Base-by-base conservation (phyloP, 2,113 vertebrate species). In the Pampusana beccarii region DNA sequence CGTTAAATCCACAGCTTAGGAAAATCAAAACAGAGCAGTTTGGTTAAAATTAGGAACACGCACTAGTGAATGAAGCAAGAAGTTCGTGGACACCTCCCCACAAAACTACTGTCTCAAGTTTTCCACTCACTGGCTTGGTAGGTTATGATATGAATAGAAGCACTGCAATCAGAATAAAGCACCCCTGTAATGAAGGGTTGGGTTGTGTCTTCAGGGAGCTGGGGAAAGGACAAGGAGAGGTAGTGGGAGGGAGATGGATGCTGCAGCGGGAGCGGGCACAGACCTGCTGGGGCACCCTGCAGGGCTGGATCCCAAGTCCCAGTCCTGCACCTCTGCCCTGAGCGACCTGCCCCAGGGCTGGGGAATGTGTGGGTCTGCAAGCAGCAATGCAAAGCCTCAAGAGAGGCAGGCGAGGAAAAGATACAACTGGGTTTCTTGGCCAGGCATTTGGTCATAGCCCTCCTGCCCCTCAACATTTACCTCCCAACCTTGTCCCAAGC, bases 31-130 rank as follows among this genome's bases (percentile, higher is more conserved):
- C n/a, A 4, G 70, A 94, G 84, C 74, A 24, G 62, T 80, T 72
- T 1, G n/a, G 93, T 94, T 96, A 96, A 96, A 96, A 94, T 95
- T 91, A 96, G 95, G 93, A 91, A 53, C 84, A 4, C 3, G 2
- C 57, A 2, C 78, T 5, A 74, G 66, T 91, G 87, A 93, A 95
- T 81, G 91, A 83, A 88, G 88, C 38, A 60, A 82, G 84, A 58
- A 42, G 73, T 85, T 4, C 21, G 34, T 3, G 23, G 81, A 80
- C 85, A 23, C 71, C 85, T 95, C 94, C 90, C 92, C 71, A 58
- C 74, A 58, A 46, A 92, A 80, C 46, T 65, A 71, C 51, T 2
- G 18, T 54, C 66, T 96, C 20, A 4, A 60, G 51, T 95, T 96
- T 96, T 96, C 96, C 93, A 86, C 93, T 94, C 92, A 5, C 56